Base-by-base conservation (phyloP, 2,113 vertebrate genomes). In the Phylloscopus trochiloides region DNA sequence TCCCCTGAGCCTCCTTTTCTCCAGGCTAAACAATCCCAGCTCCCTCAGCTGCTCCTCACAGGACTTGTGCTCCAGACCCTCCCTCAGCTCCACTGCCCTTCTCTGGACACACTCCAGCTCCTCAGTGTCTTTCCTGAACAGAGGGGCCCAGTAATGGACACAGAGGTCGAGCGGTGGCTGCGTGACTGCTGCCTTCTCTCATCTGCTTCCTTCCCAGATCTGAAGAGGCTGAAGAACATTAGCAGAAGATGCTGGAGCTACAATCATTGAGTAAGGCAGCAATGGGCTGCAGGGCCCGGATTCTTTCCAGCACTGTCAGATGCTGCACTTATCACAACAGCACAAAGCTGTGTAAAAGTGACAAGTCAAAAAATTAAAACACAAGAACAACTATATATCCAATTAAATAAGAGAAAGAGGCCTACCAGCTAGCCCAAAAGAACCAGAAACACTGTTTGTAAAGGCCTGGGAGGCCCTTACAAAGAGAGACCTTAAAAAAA, bases 291-390 rank as follows among this genome's bases (percentile, higher is more conserved):
- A 67, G 81, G 83, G 73, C 34, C 34, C 47, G 21, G 58, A 89
- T 20, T 61, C 65, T 68, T 96, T 96, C 83, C 76, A 77, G 62
- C 25, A 31, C 63, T 95, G 86, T 93, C 95, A 96, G 31, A 73
- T 92, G 58, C 59, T 34, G 29, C 55, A 84, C 54, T 72, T 86
- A 51, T 17, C 62, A 88, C 54, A 86, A 79, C 32, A 73, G 65
- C 75, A 81, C 40, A 91, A 85, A 88, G 61, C 50, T 87, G 26
- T 17, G 43, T 22, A 63, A 48, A 94, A 92, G 58, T 36, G 75
- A 83, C 63, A 96, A 93, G 63, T 47, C 12, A 90, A 76, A 97
- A 95, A 65, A 94, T 17, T 66, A 62, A 57, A 86, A 74, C 57
- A 86, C 20, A 90, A 45, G 59, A 40, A 71, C 10, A 90, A 52